Conservation (phyloP, 2,113 vertebrate genomes). For the Acrocephalus arundinaceus region DNA sequence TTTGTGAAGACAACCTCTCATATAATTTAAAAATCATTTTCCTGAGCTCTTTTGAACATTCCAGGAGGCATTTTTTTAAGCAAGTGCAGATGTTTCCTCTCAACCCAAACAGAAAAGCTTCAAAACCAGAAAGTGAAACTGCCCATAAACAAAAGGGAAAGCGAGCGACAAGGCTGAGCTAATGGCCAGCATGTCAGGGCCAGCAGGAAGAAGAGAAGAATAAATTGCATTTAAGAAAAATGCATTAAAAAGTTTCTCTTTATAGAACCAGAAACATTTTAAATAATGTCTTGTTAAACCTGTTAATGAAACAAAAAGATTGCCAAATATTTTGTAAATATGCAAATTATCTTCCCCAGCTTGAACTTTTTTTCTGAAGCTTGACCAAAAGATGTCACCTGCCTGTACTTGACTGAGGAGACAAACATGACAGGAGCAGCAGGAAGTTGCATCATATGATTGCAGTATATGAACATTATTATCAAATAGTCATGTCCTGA, state of each 20-base stretch:
- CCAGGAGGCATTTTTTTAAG: slow-evolving; percentile 40
- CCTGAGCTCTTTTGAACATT: slow-evolving; percentile 48
- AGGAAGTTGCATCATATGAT: slow-evolving; percentile 60
- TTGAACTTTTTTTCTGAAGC: background rate
- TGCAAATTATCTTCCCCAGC: background rate
- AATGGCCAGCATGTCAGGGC: background rate
- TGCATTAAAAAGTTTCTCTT: background rate
- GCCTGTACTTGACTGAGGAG: background rate
- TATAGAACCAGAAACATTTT: background rate
- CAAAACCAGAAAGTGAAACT: slow-evolving; percentile 68
- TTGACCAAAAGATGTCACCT: slow-evolving; percentile 44
- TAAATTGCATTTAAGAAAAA: background rate
- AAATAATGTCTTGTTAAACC: background rate
- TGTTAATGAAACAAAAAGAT: background rate
- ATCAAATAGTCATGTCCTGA: slow-evolving; percentile 42
- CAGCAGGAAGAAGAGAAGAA: background rate
- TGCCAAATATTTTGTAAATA: background rate
- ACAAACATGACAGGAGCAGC: slow-evolving; percentile 24
- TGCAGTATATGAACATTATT: slow-evolving; percentile 43
- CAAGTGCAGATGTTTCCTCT: slow-evolving; percentile 62
- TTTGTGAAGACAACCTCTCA: slow-evolving; percentile 27
- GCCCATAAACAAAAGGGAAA: slow-evolving; percentile 67
- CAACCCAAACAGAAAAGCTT: slow-evolving; percentile 56
- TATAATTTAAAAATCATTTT: slow-evolving; percentile 2
- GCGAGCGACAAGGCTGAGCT: background rate